Percentiles rank a stretch among this genome's conserved stretches.
These are phyloP conservation scores for Nomada ferruginata DNA, from an alignment of 2,888 invertebrate genomes.

Conservation along the genomic window DNA sequence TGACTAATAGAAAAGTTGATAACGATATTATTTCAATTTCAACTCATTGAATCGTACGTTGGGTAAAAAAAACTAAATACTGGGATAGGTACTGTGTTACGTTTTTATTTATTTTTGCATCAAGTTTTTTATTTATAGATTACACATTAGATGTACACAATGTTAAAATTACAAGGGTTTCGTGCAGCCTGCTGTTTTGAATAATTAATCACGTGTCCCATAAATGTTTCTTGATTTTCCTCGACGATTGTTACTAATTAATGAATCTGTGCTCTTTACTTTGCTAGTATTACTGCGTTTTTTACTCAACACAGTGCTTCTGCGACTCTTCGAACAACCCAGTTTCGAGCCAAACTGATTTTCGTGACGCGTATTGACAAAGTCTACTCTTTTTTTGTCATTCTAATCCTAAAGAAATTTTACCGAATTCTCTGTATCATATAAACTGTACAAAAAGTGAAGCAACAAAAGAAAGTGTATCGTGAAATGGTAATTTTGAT, in stretches of 20 bases:
- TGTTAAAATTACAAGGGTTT: neutral
- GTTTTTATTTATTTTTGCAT: neutral
- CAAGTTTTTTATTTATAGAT: neutral
- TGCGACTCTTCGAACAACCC: neutral
- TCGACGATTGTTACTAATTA: neutral
- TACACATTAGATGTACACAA: neutral
- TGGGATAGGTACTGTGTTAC: neutral
- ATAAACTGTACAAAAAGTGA: constrained; percentile 39
- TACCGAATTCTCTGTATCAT: constrained; percentile 50
- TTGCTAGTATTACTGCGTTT: neutral
- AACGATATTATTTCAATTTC: neutral
- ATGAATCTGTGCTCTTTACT: neutral
- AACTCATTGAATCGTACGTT: neutral
- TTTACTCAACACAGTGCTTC: neutral
- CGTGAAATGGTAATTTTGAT: constrained; percentile 41
- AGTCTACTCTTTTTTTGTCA: constrained; percentile 27
- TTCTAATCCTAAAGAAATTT: constrained; percentile 33
- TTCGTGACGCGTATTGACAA: constrained; percentile 48
- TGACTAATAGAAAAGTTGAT: neutral
- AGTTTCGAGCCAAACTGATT: neutral
- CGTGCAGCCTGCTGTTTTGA: neutral
- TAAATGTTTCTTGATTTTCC: neutral
- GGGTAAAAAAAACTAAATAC: neutral
- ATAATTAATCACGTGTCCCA: no score
- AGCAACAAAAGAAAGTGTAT: constrained; percentile 16